Evolutionary conservation across 2,888 invertebrate genomes (phyloP), one percentile per base, ranked within the genome.

Genomic region (Oxyteleia sp.): DNA sequence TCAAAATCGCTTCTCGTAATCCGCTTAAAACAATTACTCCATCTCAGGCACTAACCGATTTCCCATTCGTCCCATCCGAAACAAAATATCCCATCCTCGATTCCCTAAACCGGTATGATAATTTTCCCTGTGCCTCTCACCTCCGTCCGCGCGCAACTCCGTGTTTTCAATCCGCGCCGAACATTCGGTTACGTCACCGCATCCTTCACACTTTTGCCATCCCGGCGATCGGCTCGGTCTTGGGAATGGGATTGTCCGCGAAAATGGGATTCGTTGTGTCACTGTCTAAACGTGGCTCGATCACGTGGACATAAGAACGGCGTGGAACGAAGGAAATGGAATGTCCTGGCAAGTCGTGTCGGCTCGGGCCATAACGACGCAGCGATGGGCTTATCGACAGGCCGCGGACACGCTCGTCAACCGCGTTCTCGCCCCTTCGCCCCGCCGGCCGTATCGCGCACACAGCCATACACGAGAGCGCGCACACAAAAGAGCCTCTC

Each of bases 371-470:
- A 83, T 79, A 55, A 78, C 78, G 78, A 68, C 74, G 8, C 32
- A 26, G 89, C 89, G 90, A 90, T 87, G 89, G 87, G 88, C 89
- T 90, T 90, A 90, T 90, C 90, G 89, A 87, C 85, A 85, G 72
- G 74, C 76, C 84, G 84, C 82, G 87, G 86, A 85, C 84, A 76
- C 85, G 88, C 87, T 89, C 88, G 88, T 88, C 87, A 76, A 82
- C 69, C 38, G 64, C 41, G 35, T 45, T 16, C 32, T 23, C 55
- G 16, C 49, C 11, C 16, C 29, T 13, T 16, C 66, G 38, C 16
- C 15, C 23, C 66, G 38, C 16, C 57, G 23, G 38, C 35, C 47
- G 47, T 29, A 8, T 47, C 47, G 13, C 55, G 23, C 49, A 20
- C 59, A 63, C 71, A 47, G 35, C 69, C 55, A 68, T 81, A 69